Percentiles rank a stretch among this genome's conserved stretches.
These are phyloP conservation scores for Plutella xylostella DNA, from an alignment of 2,888 invertebrate genomes.

Conservation along the genomic window DNA sequence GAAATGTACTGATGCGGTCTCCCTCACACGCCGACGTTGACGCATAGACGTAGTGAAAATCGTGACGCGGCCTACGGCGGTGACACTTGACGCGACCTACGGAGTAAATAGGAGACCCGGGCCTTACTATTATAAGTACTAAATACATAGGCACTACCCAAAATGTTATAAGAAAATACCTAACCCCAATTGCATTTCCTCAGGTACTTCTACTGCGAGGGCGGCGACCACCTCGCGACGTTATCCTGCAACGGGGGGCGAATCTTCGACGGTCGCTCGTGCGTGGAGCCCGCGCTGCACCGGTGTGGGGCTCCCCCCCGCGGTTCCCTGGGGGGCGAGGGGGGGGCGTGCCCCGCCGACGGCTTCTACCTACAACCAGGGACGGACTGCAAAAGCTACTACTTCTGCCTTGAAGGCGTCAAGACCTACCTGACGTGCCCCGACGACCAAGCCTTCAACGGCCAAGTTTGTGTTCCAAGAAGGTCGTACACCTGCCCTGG, in stretches of 20 bases:
- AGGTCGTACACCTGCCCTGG: constrained; percentile 58
- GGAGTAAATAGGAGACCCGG: too few species aligned
- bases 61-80: too few species aligned
- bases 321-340: constrained; percentile 29
- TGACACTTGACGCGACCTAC: too few species aligned
- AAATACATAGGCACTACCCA: too few species aligned
- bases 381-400: constrained; percentile 64
- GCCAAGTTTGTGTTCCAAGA: constrained; percentile 63
- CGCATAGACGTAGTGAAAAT: too few species aligned
- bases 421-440: constrained; percentile 63
- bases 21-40: too few species aligned
- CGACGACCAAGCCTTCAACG: constrained; percentile 62
- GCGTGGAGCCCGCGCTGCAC: constrained; percentile 50
- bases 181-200: too few species aligned
- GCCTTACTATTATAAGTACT: too few species aligned
- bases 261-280: constrained; percentile 70
- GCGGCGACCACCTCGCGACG: constrained; percentile 64
- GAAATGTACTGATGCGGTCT: too few species aligned
- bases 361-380: constrained; percentile 68
- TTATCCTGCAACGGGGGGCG: constrained; percentile 67
- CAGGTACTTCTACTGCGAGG: constrained; percentile 71
- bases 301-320: constrained; percentile 44
- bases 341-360: constrained; percentile 45
- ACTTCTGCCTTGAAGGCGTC: constrained; percentile 66
- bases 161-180: too few species aligned